Conservation (phyloP, 2,888 invertebrate species). For the Blera fallax region DNA sequence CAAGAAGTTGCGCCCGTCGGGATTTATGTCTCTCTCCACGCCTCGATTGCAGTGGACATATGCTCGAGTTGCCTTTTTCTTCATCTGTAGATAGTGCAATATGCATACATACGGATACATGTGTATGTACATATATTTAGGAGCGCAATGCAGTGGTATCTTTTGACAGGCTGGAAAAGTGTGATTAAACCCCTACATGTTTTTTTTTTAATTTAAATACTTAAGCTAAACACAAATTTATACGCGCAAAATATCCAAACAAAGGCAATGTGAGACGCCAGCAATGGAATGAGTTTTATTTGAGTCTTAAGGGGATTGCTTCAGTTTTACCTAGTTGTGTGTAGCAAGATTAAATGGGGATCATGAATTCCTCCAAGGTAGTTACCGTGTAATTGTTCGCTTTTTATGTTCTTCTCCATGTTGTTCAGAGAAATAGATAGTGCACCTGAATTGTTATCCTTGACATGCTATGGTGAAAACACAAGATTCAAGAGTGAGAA, state of each 20-base stretch:
- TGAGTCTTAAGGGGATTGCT: conserved; percentile 43
- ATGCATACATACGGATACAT: neutral
- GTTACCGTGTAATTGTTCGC: conserved; percentile 63
- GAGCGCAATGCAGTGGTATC: conserved; percentile 61
- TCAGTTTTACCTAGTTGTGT: conserved; percentile 51
- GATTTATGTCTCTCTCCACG: conserved; percentile 50
- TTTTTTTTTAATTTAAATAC: conserved; percentile 50
- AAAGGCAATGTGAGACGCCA: neutral
- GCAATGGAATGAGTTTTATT: conserved; percentile 46
- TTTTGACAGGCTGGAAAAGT: conserved; percentile 54
- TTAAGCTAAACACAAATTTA: conserved; percentile 44
- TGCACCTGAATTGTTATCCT: conserved; percentile 45
- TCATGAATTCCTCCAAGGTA: conserved; percentile 61
- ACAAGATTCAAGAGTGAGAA: conserved; percentile 4
- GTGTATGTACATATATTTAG: neutral
- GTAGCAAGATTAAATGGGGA: conserved; percentile 64
- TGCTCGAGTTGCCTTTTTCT: conserved; percentile 48
- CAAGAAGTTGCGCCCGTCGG: conserved; percentile 56
- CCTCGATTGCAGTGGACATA: conserved; percentile 60
- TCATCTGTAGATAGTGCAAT: conserved; percentile 36
- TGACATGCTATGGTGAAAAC: conserved; percentile 21
- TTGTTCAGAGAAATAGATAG: conserved; percentile 33
- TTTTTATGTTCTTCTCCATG: conserved; percentile 45
- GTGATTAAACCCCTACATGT: conserved; percentile 41
- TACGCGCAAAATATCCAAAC: conserved; percentile 20